phyloP scores from a whole-genome alignment of 2,888 invertebrate species.

The Oxytorus armatus region DNA sequence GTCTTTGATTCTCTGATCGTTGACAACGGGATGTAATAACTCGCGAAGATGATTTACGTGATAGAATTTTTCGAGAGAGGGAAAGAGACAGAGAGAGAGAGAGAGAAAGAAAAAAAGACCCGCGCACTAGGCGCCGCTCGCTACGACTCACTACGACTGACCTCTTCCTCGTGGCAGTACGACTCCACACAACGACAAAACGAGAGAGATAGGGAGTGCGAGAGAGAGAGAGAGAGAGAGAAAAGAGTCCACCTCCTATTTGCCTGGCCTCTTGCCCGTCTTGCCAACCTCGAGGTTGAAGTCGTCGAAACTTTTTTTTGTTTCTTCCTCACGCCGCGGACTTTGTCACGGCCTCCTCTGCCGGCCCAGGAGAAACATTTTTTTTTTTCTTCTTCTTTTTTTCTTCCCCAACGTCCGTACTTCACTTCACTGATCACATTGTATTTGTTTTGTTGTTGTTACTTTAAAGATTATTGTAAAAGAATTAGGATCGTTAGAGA shows the following conservation, averaged over 20 bases:
- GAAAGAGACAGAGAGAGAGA: constrained; percentile 19
- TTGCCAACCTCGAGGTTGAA: constrained; percentile 66
- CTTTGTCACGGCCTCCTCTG: constrained; percentile 54
- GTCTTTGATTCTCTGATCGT: neutral
- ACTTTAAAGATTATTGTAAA: neutral
- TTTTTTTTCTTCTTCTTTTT: constrained; percentile 29
- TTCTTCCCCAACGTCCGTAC: no score
- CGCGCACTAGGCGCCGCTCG: constrained; percentile 71
- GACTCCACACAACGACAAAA: constrained; percentile 64
- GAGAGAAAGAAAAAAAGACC: constrained; percentile 34
- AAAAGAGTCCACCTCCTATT: constrained; percentile 54
- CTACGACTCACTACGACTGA: constrained; percentile 72
- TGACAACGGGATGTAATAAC: constrained; percentile 28
- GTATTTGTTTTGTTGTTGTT: neutral
- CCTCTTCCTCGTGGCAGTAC: constrained; percentile 73
- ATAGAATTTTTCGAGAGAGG: neutral
- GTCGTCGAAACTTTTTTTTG: constrained; percentile 33
- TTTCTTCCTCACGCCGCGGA: constrained; percentile 37
- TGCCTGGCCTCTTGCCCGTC: constrained; percentile 45
- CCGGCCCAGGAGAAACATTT: constrained; percentile 24
- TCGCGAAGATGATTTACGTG: constrained; percentile 19
- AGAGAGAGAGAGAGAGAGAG: constrained; percentile 21
- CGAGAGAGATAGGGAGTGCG: constrained; percentile 24
- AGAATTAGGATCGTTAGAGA: neutral
- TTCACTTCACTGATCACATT: constrained; percentile 27